Conservation (phyloP, 2,113 vertebrate genomes). For the Ctenodactylus gundi region DNA sequence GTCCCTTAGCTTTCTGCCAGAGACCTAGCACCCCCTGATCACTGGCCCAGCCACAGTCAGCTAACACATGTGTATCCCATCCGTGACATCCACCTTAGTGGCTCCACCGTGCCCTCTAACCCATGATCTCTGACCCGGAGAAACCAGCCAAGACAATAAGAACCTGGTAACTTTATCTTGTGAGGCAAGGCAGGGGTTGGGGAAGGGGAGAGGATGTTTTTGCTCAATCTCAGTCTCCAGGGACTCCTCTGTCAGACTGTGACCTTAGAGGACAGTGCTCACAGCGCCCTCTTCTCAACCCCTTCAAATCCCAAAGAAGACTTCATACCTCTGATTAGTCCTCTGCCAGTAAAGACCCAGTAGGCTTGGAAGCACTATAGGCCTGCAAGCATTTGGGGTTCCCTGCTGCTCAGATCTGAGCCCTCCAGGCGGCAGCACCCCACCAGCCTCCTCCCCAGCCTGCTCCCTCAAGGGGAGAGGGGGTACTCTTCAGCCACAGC, state of each 20-base stretch:
- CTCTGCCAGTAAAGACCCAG: not conserved
- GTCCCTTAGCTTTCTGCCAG: not conserved
- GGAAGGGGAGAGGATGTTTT: not conserved
- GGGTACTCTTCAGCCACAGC: not conserved
- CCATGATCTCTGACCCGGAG: constrained; percentile 37
- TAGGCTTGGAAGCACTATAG: not conserved
- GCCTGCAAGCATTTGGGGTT: not conserved
- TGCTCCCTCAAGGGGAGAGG: not conserved
- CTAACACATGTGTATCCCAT: not conserved
- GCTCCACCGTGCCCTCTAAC: not conserved
- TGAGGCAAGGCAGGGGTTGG: not conserved
- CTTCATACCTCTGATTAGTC: not conserved
- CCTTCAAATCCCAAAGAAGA: not conserved
- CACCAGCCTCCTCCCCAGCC: not conserved
- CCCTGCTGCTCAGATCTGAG: constrained; percentile 68
- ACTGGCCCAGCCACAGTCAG: not conserved
- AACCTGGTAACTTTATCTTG: constrained; percentile 34
- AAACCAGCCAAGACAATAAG: not conserved
- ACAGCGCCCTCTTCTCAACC: not conserved
- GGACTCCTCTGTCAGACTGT: constrained; percentile 1
- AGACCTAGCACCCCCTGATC: not conserved
- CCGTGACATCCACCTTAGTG: constrained; percentile 9
- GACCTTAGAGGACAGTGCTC: not conserved
- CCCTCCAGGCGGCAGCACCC: constrained; percentile 67
- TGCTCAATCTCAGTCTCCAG: constrained; percentile 1